Base-by-base conservation (phyloP, 2,113 vertebrate genomes). In the Progne subis region DNA sequence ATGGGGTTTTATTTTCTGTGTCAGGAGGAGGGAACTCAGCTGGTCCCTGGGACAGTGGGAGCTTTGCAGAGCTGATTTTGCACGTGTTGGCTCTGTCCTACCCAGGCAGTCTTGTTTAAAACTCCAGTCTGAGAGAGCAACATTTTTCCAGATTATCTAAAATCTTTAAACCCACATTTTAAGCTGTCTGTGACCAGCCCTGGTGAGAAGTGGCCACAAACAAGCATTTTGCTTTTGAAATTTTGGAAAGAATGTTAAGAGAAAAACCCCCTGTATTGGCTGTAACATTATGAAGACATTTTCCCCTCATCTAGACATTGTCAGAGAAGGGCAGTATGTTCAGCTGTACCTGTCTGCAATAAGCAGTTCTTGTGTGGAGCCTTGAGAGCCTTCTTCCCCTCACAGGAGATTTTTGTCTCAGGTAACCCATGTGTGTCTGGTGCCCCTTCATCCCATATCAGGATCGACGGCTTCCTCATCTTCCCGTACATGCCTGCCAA, bases 381-480 rank as follows among this genome's bases (percentile, higher is more conserved):
- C 50, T 75, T 88, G 74, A 18, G 31, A 61, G 41, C 9, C 10
- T 65, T 63, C 77, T 87, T 96, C 46, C 26, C 43, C 37, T 46
- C 64, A 6, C 1, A 50, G 32, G 86, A 53, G 9, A 4, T 5
- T 88, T 76, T 86, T 47, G 7, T 61, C 52, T 67, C 31, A 0
- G 61, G 55, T 69, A 43, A 18, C 12, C 8, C 32, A 0, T 0
- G 0, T 8, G 19, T n/a, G 29, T 94, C 61, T 75, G 24, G 14
- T 43, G 89, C 65, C 3, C 64, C 85, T 56, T 97, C 91, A 67
- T 95, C 95, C 96, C 94, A 94, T n/a, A 96, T 89, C 50, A 89
- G 75, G 52, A 95, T 57, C 2, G 94, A 96, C 0, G 93, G 95
- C 43, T 90, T 97, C 87, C 87, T 96, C 95, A 95, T 96, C 75